Evolutionary conservation across 92 coral and sea anemone species (phyloP).

Genomic region (Umimayanthus chanpuru): DNA sequence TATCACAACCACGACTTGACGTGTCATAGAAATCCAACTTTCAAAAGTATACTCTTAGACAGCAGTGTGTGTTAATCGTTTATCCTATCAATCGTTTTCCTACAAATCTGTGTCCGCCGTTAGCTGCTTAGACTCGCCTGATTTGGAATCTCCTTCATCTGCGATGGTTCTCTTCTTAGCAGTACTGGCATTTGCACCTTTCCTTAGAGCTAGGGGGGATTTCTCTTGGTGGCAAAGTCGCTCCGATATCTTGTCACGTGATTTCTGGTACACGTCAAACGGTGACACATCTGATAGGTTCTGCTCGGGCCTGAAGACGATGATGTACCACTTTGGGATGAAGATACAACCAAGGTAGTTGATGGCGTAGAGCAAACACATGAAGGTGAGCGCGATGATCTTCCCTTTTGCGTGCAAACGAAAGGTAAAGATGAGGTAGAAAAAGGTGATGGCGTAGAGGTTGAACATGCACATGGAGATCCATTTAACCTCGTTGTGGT

Average conservation of each 20-base stretch:
- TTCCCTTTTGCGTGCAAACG: constrained; percentile 79
- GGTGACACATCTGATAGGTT: constrained; percentile 90
- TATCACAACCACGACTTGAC: too few relatives aligned
- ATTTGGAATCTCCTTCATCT: constrained; percentile 40
- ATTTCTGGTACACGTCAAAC: constrained; percentile 79
- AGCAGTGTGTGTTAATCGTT: too few relatives aligned
- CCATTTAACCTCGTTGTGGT: constrained; percentile 91
- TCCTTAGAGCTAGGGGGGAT: constrained; percentile 65
- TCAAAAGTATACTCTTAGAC: too few relatives aligned
- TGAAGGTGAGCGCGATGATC: constrained; percentile 74
- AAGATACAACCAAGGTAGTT: constrained; percentile 78
- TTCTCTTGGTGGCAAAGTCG: constrained; percentile 70
- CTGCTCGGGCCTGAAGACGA: constrained; percentile 88
- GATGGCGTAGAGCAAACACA: constrained; percentile 73
- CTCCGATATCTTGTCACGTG: constrained; percentile 80
- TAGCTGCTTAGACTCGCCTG: constrained; percentile 54
- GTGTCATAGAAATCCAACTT: too few relatives aligned
- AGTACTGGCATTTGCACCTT: not conserved
- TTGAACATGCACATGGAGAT: constrained; percentile 82
- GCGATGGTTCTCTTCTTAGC: constrained; percentile 10
- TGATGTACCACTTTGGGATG: constrained; percentile 90
- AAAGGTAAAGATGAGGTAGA: constrained; percentile 76
- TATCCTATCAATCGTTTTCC: not conserved
- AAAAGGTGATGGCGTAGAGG: constrained; percentile 79
- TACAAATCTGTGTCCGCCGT: constrained; percentile 67